Percentiles rank a stretch among this genome's conserved stretches.
Conservation (phyloP, 2,113 vertebrate genomes). For the Salvelinus alpinus region DNA sequence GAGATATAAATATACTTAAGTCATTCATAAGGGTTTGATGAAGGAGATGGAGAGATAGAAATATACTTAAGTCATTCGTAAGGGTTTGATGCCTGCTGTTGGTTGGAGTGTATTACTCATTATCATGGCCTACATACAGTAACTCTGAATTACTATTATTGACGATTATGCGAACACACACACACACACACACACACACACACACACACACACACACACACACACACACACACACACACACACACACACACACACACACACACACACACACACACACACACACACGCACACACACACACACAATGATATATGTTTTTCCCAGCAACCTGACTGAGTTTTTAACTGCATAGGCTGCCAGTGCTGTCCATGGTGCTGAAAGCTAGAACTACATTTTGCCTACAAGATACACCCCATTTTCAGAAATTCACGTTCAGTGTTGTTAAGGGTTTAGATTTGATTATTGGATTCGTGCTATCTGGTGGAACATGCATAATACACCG, state of each 20-base stretch:
- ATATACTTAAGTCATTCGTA: background rate
- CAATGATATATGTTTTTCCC: too few relatives aligned
- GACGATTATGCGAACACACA: too few relatives aligned
- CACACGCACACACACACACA: too few relatives aligned
- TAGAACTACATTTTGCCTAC: background rate
- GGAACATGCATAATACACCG: background rate
- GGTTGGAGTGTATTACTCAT: background rate
- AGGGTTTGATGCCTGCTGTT: background rate
- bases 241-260: too few relatives aligned
- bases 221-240: too few relatives aligned
- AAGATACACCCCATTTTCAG: background rate
- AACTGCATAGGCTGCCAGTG: background rate
- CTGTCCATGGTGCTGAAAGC: constrained; percentile 53
- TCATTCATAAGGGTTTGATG: too few relatives aligned
- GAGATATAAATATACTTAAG: background rate
- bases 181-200: too few relatives aligned
- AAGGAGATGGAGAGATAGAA: too few relatives aligned
- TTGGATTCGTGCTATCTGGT: too few relatives aligned
- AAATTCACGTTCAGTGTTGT: background rate
- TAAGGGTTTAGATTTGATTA: background rate
- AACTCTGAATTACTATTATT: too few relatives aligned
- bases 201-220: too few relatives aligned
- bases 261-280: too few relatives aligned
- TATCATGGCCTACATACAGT: background rate
- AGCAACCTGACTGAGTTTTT: background rate